phyloP scores from a whole-genome alignment of 2,888 invertebrate genomes.

The Ditula angustiorana region DNA sequence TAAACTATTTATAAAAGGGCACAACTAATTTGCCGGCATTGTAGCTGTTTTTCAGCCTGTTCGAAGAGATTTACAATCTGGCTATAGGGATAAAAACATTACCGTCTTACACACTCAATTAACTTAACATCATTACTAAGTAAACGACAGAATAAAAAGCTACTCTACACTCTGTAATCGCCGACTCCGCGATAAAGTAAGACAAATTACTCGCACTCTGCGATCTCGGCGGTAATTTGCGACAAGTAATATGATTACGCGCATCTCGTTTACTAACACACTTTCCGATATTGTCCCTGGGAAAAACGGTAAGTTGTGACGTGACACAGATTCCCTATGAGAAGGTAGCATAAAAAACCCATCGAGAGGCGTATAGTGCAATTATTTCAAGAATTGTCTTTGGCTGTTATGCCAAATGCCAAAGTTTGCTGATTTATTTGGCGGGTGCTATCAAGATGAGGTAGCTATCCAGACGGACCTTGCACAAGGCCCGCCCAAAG shows the following conservation, averaged over 20 bases:
- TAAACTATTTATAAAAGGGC: no score
- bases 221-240: slow-evolving; percentile 6
- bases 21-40: no score
- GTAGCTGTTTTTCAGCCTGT: no score
- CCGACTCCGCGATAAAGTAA: not conserved
- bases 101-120: not conserved
- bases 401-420: no score
- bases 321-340: not conserved
- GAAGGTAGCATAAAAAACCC: no score
- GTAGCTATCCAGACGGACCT: no score
- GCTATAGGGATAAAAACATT: not conserved
- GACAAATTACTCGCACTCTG: not conserved
- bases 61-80: not conserved
- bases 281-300: slow-evolving; percentile 14
- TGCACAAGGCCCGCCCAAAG: no score
- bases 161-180: not conserved
- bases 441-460: no score
- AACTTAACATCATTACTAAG: not conserved
- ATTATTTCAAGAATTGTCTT: no score
- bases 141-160: not conserved
- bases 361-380: no score
- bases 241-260: slow-evolving; percentile 17
- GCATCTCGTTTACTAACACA: slow-evolving; percentile 13
- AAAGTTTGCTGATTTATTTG: no score
- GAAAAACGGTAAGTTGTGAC: not conserved